These are phyloP conservation scores for Gasteruption jaculator DNA, from an alignment of 2,888 invertebrate genomes.

Conservation along the genomic window DNA sequence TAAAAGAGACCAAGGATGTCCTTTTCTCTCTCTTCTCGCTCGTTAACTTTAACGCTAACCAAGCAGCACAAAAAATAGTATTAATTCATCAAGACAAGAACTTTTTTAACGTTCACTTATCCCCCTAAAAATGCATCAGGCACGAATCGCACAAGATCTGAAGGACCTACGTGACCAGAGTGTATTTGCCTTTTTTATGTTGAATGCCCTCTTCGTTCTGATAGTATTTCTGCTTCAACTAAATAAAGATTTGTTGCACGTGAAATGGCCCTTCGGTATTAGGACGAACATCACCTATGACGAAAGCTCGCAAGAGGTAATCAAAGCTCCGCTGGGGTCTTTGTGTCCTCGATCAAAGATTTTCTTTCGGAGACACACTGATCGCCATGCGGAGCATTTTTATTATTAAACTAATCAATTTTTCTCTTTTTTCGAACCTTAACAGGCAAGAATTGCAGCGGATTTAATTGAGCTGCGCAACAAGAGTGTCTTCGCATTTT, in stretches of 20 bases:
- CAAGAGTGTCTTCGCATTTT: slow-evolving; percentile 96
- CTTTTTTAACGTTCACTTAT: too few species aligned
- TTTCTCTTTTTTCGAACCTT: slow-evolving; percentile 45
- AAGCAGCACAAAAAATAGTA: too few species aligned
- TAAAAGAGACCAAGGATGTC: too few species aligned
- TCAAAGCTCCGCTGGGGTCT: slow-evolving; percentile 48
- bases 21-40: too few species aligned
- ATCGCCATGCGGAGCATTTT: slow-evolving; percentile 32
- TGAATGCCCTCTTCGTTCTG: slow-evolving; percentile 97
- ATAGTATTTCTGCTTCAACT: slow-evolving; percentile 97
- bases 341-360: background rate
- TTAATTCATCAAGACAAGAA: too few species aligned
- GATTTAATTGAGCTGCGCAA: slow-evolving; percentile 94
- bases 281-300: slow-evolving; percentile 91
- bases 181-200: slow-evolving; percentile 96
- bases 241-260: slow-evolving; percentile 93
- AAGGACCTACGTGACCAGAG: slow-evolving; percentile 93
- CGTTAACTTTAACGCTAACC: too few species aligned
- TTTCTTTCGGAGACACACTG: slow-evolving; percentile 7
- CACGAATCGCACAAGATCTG: slow-evolving; percentile 83
- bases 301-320: slow-evolving; percentile 89
- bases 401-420: slow-evolving; percentile 38
- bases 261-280: slow-evolving; percentile 95
- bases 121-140: too few species aligned
- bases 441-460: slow-evolving; percentile 81